Evolutionary conservation across 2,113 vertebrate species (phyloP), one percentile per base, ranked within the genome.

Genomic region (Pagrus major): DNA sequence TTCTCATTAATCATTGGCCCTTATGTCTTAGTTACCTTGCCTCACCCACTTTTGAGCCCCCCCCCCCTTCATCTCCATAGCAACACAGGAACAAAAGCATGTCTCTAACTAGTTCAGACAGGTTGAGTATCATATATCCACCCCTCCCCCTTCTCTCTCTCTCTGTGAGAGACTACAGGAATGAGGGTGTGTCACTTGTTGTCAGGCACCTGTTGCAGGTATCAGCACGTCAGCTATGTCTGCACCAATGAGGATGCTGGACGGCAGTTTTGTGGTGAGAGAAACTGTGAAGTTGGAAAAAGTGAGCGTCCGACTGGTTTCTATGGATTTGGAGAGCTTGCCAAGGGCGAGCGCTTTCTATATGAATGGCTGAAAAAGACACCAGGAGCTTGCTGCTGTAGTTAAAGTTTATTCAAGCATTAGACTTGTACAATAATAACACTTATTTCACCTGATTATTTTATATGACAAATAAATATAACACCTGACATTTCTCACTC

Each of bases 81-180:
- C 35, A 66, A 87, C 82, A 16, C 23, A 0, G 15, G 44, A 42
- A 86, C 82, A 79, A 91, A 87, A 75, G 81, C 86, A 69, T 29
- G 73, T 82, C 61, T 82, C 39, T 65, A 84, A 92, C 88, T 60
- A 65, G 92, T 90, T 90, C 68, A 82, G 90, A 73, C 91, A 90
- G 83, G 92, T 92, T 74, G 42, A 76, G 92, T 88, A 74, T 93
- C 79, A 61, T 81, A 35, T 88, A 39, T 80, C 27, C 41, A 0
- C 33, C 58, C 69, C 44, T 18, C 73, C 60, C 58, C 54, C 15
- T 9, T 0, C 37, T 1, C 41, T 7, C 42, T 18, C 35, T 66
- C 9, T 54, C 21, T 61, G 60, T 78, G 67, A 31, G 23, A 85
- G 52, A 55, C 54, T 65, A 33, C 69, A 84, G 88, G 89, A 90